Evolutionary conservation across 2,113 vertebrate genomes (phyloP), one percentile per base, ranked within the genome.

Genomic region (Thamnaconus septentrionalis): DNA sequence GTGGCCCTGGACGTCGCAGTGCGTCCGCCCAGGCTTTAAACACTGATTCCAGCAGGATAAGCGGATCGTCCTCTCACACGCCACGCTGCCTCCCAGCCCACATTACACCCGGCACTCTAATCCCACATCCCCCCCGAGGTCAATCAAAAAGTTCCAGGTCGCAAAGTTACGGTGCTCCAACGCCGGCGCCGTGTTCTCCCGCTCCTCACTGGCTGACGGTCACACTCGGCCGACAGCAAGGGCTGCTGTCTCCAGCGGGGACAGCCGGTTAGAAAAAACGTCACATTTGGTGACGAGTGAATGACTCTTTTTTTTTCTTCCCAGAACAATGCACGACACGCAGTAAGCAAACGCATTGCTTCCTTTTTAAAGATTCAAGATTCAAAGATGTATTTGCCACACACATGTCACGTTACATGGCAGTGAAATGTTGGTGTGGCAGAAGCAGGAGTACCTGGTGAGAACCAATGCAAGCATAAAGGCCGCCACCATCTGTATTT

Each of bases 141-240:
- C 64, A 80, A 78, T 79, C 71, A 66, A 73, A 84, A 84, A 64
- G 71, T 83, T 84, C 73, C 78, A 72, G 76, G 66, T 81, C 70
- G 71, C 50, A 66, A 76, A 73, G 72, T 79, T 57, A 61, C 75
- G 73, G 70, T 0, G 59, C 51, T 1, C 18, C 18, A 31, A 31
- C 18, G 57, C 31, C 61, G 3, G 5, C 59, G 73, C 46, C 5
- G 0, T 46, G 54, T 50, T 46, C 55, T 62, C 48, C 54, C 41
- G 18, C 46, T 71, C 40, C 59, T 57, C 73, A 57, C 56, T 4
- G 61, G 82, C 71, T 78, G 76, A 79, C 60, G 68, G 74, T 72
- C 71, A 79, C 68, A 10, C 61, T 31, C 53, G 50, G 59, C 64
- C 72, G 80, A 73, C 73, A 73, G 69, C 8, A 51, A 58, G 61